These are phyloP conservation scores for Serilophus lunatus DNA, from an alignment of 2,113 vertebrate genomes.

Conservation along the genomic window DNA sequence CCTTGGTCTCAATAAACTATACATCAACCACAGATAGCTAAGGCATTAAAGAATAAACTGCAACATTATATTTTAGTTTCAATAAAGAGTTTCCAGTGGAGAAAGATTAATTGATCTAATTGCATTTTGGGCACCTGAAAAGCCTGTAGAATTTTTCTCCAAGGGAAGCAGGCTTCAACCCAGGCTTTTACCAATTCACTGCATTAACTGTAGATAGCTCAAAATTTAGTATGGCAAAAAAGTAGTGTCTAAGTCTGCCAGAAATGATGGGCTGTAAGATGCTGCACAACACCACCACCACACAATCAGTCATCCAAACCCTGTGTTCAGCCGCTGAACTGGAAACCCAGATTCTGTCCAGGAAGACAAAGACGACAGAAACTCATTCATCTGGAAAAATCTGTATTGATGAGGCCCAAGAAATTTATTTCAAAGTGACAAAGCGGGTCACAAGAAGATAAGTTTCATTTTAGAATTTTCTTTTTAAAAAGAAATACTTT, in stretches of 20 bases:
- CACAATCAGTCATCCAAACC: neutral
- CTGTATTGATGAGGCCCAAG: neutral
- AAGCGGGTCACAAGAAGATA: neutral
- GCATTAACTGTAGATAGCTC: neutral
- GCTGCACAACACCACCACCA: neutral
- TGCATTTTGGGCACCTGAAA: neutral
- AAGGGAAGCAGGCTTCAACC: neutral
- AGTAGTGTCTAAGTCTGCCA: neutral
- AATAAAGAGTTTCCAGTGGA: neutral
- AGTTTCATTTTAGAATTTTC: neutral
- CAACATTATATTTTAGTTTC: neutral
- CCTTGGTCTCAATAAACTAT: neutral
- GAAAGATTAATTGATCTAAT: neutral
- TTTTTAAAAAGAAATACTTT: neutral
- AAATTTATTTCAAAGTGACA: neutral
- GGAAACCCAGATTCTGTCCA: neutral
- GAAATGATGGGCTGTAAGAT: neutral
- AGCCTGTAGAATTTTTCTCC: neutral
- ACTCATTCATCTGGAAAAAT: neutral
- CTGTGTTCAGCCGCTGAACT: fast-evolving
- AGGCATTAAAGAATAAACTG: neutral
- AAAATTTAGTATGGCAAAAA: neutral
- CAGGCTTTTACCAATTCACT: neutral
- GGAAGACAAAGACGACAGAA: neutral
- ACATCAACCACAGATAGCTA: neutral